phyloP scores from a whole-genome alignment of 2,797 vertebrate genomes.

The Rhinatrema bivittatum region DNA sequence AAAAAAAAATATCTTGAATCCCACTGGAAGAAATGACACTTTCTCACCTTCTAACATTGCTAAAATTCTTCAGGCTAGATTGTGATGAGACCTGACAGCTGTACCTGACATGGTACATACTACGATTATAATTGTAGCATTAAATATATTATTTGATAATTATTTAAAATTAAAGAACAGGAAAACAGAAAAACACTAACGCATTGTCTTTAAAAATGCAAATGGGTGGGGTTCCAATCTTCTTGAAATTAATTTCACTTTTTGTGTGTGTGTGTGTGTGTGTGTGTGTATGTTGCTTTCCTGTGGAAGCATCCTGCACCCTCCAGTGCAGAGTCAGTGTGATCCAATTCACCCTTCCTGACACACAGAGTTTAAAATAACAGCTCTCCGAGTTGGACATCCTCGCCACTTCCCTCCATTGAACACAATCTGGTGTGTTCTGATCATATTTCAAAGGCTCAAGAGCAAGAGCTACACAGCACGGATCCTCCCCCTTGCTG shows the following conservation, averaged over 20 bases:
- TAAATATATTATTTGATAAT: too few relatives aligned
- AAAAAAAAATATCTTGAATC: too few relatives aligned
- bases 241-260: conserved; percentile 48
- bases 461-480: conserved; percentile 35
- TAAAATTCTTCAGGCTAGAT: too few relatives aligned
- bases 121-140: too few relatives aligned
- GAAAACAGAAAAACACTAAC: too few relatives aligned
- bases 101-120: too few relatives aligned
- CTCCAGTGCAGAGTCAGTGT: conserved; percentile 32
- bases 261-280: too few relatives aligned
- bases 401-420: conserved; percentile 63
- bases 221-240: conserved; percentile 21
- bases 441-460: conserved; percentile 54
- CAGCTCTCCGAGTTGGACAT: conserved; percentile 55
- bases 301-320: conserved; percentile 50
- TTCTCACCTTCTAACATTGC: too few relatives aligned
- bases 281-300: conserved; percentile 47
- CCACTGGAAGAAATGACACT: too few relatives aligned
- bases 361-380: conserved; percentile 47
- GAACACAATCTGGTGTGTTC: conserved; percentile 41
- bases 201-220: too few relatives aligned
- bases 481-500: conserved; percentile 43
- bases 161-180: too few relatives aligned
- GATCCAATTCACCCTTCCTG: conserved; percentile 53
- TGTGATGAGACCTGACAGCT: too few relatives aligned